Percentiles rank a stretch among this genome's conserved stretches.
These are phyloP conservation scores for Platynereis dumerilii DNA, from an alignment of 2,888 invertebrate genomes.

Conservation along the genomic window DNA sequence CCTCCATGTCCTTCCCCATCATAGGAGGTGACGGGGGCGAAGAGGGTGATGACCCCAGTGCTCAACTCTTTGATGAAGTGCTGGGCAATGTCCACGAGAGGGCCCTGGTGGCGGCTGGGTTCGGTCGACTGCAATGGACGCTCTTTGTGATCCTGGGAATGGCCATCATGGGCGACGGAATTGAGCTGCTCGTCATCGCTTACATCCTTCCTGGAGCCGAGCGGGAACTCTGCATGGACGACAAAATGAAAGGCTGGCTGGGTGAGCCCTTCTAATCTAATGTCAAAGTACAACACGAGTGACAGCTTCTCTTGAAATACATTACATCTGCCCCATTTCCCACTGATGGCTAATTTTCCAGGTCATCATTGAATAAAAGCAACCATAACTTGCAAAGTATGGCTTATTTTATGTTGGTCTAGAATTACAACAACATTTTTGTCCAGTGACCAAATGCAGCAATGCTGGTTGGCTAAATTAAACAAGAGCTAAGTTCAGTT, in stretches of 20 bases:
- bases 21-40: background rate
- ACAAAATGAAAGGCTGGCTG: conserved; percentile 32
- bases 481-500: no score
- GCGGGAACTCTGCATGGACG: conserved; percentile 32
- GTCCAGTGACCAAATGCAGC: no score
- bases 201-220: conserved; percentile 31
- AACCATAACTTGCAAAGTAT: no score
- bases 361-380: no score
- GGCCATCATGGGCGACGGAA: conserved; percentile 31
- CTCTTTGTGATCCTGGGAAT: conserved; percentile 28
- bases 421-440: no score
- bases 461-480: no score
- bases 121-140: conserved; percentile 33
- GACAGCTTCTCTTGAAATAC: no score
- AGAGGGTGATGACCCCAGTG: conserved; percentile 3
- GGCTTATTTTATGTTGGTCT: no score
- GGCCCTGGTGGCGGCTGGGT: conserved; percentile 26
- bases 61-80: conserved; percentile 17
- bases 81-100: conserved; percentile 19
- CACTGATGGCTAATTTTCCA: no score
- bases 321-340: no score
- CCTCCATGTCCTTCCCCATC: background rate
- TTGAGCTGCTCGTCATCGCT: conserved; percentile 31
- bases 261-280: no score
- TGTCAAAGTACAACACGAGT: background rate